Conservation (phyloP, 2,797 vertebrate genomes). For the Melanotaenia pygmaea region DNA sequence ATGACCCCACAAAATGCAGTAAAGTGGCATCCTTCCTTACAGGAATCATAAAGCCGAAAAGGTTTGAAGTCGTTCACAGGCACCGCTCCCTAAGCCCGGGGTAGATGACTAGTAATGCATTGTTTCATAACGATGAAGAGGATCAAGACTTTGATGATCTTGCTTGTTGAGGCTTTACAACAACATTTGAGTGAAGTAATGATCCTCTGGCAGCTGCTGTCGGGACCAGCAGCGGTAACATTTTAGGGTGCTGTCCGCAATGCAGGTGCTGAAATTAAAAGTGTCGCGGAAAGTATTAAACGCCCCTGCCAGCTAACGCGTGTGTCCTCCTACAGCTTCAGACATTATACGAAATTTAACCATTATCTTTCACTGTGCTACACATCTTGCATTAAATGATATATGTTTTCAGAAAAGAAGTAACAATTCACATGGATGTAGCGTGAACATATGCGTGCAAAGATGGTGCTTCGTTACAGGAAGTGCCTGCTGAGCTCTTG, state of each 20-base stretch:
- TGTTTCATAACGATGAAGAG: conserved; percentile 20
- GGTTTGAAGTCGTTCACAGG: conserved; percentile 1
- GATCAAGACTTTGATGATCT: conserved; percentile 4
- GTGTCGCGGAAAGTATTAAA: conserved; percentile 38
- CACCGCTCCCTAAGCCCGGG: background rate
- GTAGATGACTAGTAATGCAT: conserved; percentile 9
- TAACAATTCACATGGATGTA: background rate
- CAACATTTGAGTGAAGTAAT: background rate
- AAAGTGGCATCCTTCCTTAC: conserved; percentile 23
- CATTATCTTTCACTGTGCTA: conserved; percentile 1
- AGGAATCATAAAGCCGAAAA: background rate
- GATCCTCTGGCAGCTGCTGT: conserved; percentile 13
- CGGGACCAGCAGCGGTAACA: conserved; percentile 26
- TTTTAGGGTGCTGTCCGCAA: conserved; percentile 82
- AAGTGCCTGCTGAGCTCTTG: conserved; percentile 20
- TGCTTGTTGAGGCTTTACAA: conserved; percentile 9
- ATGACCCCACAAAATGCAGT: conserved; percentile 27
- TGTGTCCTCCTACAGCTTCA: background rate
- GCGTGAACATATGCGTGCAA: background rate
- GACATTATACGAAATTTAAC: background rate
- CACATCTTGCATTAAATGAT: background rate
- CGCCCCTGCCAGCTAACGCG: conserved; percentile 12
- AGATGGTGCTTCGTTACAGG: conserved; percentile 14
- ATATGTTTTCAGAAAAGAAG: background rate
- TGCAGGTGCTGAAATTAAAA: conserved; percentile 84